Evolutionary conservation across 2,113 vertebrate genomes (phyloP), one percentile per base, ranked within the genome.

Genomic region (Microtus richardsoni): DNA sequence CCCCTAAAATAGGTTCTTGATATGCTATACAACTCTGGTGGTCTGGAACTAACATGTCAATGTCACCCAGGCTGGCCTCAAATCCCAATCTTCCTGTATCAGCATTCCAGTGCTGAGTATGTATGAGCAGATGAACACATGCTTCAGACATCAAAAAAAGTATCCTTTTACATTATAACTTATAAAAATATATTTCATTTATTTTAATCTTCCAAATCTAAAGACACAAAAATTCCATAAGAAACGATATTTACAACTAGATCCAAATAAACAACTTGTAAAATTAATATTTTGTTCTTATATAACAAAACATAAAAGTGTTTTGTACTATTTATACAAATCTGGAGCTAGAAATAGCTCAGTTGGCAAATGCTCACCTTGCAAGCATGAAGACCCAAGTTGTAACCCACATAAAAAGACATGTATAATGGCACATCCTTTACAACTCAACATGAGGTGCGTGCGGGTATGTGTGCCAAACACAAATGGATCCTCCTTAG

Each of bases 161-260:
- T 22, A 91, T 24, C 33, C 60, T 64, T 88, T 75, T 22, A 78
- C 33, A 92, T 68, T 58, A 91, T 60, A 89, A 79, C 66, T 89
- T 82, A 49, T 93, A 44, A 94, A 96, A 96, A 95, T 75, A 77
- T 26, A 91, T 58, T 86, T 78, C 92, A 78, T 94, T 64, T 66
- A 3, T 68, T 84, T 96, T 90, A 96, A 91, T 80, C 26, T 41
- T 91, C 33, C 82, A 96, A 87, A 62, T 8, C 66, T 41, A 83
- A 94, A 94, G 26, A 88, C 66, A 90, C 5, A 85, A 84, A 49
- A 79, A 22, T 84, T 91, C 17, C 28, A 36, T 88, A 91, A 92
- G 47, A 89, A 94, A 87, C 68, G n/a, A 8, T 39, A 95, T 86
- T 78, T 91, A 77, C 87, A 87, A 91, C 70, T 73, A 95, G 10